Conservation (phyloP, 2,888 invertebrate species). For the Dryococelus australis region DNA sequence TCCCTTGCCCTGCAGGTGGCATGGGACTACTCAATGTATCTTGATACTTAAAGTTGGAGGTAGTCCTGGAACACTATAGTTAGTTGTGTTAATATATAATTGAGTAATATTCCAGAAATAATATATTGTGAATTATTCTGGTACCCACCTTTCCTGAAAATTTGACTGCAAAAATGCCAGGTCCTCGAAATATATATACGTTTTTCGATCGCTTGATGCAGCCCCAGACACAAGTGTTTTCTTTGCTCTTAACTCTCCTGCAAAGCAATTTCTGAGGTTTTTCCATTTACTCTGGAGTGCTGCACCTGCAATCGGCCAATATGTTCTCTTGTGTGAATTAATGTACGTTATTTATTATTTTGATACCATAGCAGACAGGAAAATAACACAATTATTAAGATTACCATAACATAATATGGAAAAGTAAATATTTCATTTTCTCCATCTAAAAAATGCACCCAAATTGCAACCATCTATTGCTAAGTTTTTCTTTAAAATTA, state of each 20-base stretch:
- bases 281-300: neutral
- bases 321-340: neutral
- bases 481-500: no score
- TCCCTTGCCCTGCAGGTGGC: neutral
- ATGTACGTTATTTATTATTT: neutral
- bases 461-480: no score
- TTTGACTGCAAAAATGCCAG: neutral
- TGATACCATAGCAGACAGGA: neutral
- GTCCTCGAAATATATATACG: neutral
- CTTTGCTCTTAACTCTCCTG: neutral
- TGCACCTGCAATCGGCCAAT: neutral
- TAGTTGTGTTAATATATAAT: neutral
- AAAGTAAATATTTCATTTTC: no score
- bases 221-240: neutral
- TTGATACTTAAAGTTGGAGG: no score
- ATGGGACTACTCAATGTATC: no score
- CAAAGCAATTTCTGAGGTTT: neutral
- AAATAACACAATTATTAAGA: no score
- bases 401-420: no score
- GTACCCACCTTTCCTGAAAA: neutral
- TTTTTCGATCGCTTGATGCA: neutral
- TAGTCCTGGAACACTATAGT: neutral
- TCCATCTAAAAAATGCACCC: no score
- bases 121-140: neutral
- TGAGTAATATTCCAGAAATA: neutral